Evolutionary conservation across 2,113 vertebrate species (phyloP).

Genomic region (Eleginops maclovinus): DNA sequence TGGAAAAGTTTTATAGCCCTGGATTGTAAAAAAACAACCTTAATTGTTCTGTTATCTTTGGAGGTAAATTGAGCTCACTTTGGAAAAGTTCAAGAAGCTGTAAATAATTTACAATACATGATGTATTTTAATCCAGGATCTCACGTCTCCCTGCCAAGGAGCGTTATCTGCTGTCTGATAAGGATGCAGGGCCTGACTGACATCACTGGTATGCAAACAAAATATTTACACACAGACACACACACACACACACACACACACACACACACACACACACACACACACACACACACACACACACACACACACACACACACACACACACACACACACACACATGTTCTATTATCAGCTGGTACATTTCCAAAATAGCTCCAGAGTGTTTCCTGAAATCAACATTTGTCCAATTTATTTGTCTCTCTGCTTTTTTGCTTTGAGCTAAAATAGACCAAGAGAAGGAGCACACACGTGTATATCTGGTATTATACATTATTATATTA

Average conservation of each 20-base stretch:
- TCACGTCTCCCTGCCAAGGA: not conserved
- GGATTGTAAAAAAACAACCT: not conserved
- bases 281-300: not conserved
- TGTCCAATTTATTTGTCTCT: too few relatives aligned
- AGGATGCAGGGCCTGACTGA: not conserved
- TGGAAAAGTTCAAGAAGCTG: conserved; percentile 12
- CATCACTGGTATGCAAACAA: too few relatives aligned
- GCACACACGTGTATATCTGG: too few relatives aligned
- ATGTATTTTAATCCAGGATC: not conserved
- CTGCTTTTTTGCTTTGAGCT: too few relatives aligned
- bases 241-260: not conserved
- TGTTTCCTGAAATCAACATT: too few relatives aligned
- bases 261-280: not conserved
- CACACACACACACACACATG: not conserved
- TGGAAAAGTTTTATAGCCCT: not conserved
- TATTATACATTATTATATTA: too few relatives aligned
- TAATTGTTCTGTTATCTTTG: not conserved
- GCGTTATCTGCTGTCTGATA: not conserved
- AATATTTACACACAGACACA: too few relatives aligned
- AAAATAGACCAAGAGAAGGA: too few relatives aligned
- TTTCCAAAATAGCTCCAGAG: not conserved
- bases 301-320: not conserved
- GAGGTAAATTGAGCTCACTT: not conserved
- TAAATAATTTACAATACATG: not conserved
- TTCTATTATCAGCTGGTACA: not conserved